Base-by-base conservation (phyloP, 2,888 invertebrate species). In the Adela reaumurella region DNA sequence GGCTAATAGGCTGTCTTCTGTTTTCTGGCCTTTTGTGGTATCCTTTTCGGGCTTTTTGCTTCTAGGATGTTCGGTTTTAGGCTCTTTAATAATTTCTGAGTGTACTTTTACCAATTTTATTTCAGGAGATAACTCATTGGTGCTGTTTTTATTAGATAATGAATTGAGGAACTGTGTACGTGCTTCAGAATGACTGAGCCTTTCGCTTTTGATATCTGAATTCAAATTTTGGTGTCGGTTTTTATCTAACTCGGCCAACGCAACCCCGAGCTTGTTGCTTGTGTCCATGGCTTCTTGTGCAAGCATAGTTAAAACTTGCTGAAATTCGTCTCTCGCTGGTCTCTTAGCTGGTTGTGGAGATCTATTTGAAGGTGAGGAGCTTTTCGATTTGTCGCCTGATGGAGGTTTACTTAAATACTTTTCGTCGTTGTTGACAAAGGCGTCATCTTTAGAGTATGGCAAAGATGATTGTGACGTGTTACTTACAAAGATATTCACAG, bases 251-350 rank as follows among this genome's bases (percentile, higher is more conserved):
- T 85, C 83, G 43, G 83, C 81, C 60, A 88, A 68, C 53, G 88
- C 88, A 54, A 83, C 81, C n/a, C 84, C 84, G 58, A 87, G 64
- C 57, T 85, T 84, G 54, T 87, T 86, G 61, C 87, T 88, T 44
- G 88, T 87, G 61, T 88, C 87, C 70, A 86, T 84, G 14, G 89
- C 88, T 78, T 90, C 90, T 61, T 84, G 84, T 11, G 89, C 89
- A 51, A 90, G 79, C 63, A 87, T 85, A 58, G 87, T 85, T 47
- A 90, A 70, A 35, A 89, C 82, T 61, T 89, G 88, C 64, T 89
- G 88, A 64, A 89, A 68, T 68, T 76, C 70, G 64, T 82, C 73
- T 66, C 74, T 68, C 52, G 76, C 68, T 61, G 70, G 68, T 58
- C 71, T 64, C 64, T 77, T 69, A 55, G 70, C 63, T 68, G 78